Base-by-base conservation (phyloP, 2,888 invertebrate species). In the Stenurella melanura region DNA sequence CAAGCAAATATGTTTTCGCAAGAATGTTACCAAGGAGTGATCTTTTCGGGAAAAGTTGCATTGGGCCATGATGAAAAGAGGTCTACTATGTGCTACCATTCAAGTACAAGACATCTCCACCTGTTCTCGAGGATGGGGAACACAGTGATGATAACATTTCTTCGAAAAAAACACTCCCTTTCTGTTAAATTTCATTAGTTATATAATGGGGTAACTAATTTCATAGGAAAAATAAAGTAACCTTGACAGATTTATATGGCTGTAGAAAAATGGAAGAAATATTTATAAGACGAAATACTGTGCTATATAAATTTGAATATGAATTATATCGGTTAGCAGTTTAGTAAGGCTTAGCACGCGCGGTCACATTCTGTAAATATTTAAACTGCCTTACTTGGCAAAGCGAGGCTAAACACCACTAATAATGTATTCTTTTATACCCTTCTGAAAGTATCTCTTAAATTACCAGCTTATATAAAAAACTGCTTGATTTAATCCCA, bases 321-420 rank as follows among this genome's bases (percentile, higher is more conserved):
- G 85, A 85, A 83, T 85, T 85, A 85, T 84, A 71, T 71, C 82
- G 82, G 82, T 79, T 79, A 81, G 80, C 78, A 80, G 83, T 81
- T 84, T 82, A 80, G 81, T 73, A 76, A 42, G 81, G 82, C 80
- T 83, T 83, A 84, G 81, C 83, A 86, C 80, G 85, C 85, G 85
- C 84, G 85, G 86, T 86, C 86, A 86, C 85, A 86, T 81, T 86
- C 84, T 82, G 85, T 85, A 86, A 86, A 86, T 86, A 85, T 86
- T 86, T 86, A 83, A 83, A 82, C 81, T 81, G 76, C 78, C 78
- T 79, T 83, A 82, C 82, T 80, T 78, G 80, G 74, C 57, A 38
- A 66, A 50, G 77, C 78, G 60, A 18, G 38, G 10, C 42, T 57
- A 57, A 71, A 42, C 63, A 50, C 64, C 69, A 50, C 70, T 73